Evolutionary conservation across 1,140 invertebrate species (phyloP), one percentile per base, ranked within the genome.

Genomic region (Lamellibrachia luymesi): DNA sequence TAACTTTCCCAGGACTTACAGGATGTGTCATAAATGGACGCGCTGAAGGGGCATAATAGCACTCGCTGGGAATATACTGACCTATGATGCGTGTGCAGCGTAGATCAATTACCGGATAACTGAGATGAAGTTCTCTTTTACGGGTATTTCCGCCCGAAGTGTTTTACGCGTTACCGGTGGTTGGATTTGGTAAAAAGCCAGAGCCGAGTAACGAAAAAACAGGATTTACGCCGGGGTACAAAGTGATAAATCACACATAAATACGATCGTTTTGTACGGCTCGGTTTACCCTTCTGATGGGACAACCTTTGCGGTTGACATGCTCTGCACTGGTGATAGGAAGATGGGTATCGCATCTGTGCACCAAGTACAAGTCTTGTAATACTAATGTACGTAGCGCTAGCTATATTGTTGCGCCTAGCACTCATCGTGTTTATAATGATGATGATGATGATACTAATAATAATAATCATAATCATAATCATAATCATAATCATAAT

Each of bases 101-200:
- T 80, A 80, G 64, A 80, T 80, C 64, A 80, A 80, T 80, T 22
- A 80, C 64, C 64, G 64, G 64, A 80, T 80, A 80, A 80, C 64
- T 22, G 64, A 80, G 64, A 80, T 80, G 64, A 8, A 80, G 64
- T 80, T 80, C 64, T 80, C 64, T 80, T 80, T 80, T 80, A 80
- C 64, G 64, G 64, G 64, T 80, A 80, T 80, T 80, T 80, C 64
- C 64, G 64, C 25, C 64, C 64, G 7, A 2, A 10, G 13, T 80
- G 17, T 80, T 80, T 80, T 80, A 80, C 64, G 64, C 64, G 64
- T 80, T 80, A 80, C 25, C 64, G 64, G 13, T 80, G 64, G 64
- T 4, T 80, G 64, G 64, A 80, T 80, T 80, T 80, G 17, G 64
- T 22, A 80, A 80, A 80, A 80, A 80, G 64, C 64, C 64, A 80